A percentile compares a stretch with the other conserved stretches of the same genome.
phyloP scores from a whole-genome alignment of 35 echinoderm and acorn worm genomes.

The Chiridota heheva region DNA sequence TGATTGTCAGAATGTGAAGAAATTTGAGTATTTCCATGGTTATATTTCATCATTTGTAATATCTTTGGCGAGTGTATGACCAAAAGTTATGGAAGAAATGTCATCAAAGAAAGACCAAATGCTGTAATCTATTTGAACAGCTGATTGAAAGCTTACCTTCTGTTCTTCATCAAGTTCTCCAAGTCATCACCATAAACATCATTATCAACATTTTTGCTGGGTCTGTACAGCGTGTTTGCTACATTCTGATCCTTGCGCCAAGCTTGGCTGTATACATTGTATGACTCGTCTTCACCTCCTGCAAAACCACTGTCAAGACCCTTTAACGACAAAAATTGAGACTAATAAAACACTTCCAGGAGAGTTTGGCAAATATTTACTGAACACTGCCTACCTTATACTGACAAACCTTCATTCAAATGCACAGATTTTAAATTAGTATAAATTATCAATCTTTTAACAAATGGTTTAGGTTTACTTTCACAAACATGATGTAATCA shows the following conservation, averaged over 20 bases:
- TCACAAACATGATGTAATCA: no score
- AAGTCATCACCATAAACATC: slow-evolving; percentile 98
- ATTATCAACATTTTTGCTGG: slow-evolving; percentile 95
- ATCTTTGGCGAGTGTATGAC: neutral
- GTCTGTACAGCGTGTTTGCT: slow-evolving; percentile 74
- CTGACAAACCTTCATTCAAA: neutral
- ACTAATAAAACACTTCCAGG: neutral
- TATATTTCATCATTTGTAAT: neutral
- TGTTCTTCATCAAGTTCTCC: slow-evolving; percentile 82
- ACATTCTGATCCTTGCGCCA: slow-evolving; percentile 99
- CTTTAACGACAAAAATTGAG: slow-evolving; percentile 24
- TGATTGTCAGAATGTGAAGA: no score
- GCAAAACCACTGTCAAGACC: slow-evolving; percentile 94
- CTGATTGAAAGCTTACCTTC: slow-evolving; percentile 56
- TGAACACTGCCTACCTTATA: no score
- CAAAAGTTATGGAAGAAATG: neutral
- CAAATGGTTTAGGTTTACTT: no score
- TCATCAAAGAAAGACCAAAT: neutral
- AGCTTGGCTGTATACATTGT: slow-evolving; percentile 96
- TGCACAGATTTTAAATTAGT: neutral
- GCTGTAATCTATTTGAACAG: neutral
- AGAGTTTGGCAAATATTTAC: neutral
- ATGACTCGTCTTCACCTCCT: slow-evolving; percentile 95
- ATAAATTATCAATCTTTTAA: no score
- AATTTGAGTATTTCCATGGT: no score